These are phyloP conservation scores for Atherix ibis DNA, from an alignment of 2,888 invertebrate species.

Conservation along the genomic window DNA sequence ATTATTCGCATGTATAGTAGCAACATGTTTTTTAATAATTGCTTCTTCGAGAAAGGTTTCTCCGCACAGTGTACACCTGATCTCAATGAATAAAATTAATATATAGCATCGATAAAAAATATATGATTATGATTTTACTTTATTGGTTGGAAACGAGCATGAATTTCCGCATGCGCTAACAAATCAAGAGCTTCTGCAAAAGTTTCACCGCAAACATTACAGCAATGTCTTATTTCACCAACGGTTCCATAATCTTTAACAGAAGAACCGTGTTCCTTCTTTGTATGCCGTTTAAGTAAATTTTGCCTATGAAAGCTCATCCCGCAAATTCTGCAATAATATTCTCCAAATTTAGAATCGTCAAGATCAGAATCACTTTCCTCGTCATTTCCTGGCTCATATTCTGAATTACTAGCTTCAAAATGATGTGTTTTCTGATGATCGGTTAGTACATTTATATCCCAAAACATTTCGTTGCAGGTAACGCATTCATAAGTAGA, in stretches of 20 bases:
- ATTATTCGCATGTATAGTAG: slow-evolving; percentile 41
- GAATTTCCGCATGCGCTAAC: slow-evolving; percentile 62
- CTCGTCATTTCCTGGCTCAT: slow-evolving; percentile 28
- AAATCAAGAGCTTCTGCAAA: slow-evolving; percentile 62
- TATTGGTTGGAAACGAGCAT: slow-evolving; percentile 44
- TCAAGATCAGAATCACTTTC: slow-evolving; percentile 40
- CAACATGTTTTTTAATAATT: slow-evolving; percentile 46
- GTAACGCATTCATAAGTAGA: slow-evolving; percentile 63
- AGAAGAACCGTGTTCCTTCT: slow-evolving; percentile 16
- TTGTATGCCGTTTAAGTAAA: slow-evolving; percentile 52
- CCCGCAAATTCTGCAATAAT: slow-evolving; percentile 57
- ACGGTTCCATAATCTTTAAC: no score
- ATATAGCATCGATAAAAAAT: not conserved
- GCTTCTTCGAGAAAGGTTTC: slow-evolving; percentile 46
- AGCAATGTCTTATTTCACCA: slow-evolving; percentile 39
- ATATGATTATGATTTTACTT: slow-evolving; percentile 19
- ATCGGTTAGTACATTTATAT: slow-evolving; percentile 39
- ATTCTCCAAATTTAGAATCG: slow-evolving; percentile 42
- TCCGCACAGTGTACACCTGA: slow-evolving; percentile 48
- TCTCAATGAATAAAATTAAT: slow-evolving; percentile 1
- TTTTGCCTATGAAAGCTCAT: slow-evolving; percentile 65
- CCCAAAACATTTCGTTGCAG: slow-evolving; percentile 74
- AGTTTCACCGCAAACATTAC: slow-evolving; percentile 64
- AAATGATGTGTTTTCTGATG: slow-evolving; percentile 45
- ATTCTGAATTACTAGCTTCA: slow-evolving; percentile 32